Conservation (phyloP, 37 sponge, comb jelly and placozoan species). For the Cliona cf. orientalis region DNA sequence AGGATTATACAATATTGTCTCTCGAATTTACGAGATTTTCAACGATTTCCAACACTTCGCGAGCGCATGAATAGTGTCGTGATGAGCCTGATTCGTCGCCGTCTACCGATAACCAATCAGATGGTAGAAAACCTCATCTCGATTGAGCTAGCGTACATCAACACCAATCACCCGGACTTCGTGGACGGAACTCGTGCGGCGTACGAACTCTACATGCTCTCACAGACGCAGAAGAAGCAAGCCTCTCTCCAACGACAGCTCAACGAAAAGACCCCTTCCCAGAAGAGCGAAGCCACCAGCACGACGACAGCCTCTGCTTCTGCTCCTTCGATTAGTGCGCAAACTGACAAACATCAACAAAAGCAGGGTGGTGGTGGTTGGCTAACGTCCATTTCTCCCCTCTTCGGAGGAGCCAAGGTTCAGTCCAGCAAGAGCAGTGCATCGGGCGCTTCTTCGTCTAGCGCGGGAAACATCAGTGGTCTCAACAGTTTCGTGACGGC, state of each 20-base stretch:
- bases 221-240: conserved; percentile 41
- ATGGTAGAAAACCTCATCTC: conserved; percentile 97
- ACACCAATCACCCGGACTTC: conserved; percentile 99
- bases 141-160: conserved; percentile 98
- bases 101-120: conserved; percentile 84
- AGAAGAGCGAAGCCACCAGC: not conserved
- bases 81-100: conserved; percentile 72
- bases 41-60: conserved; percentile 89
- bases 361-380: no score
- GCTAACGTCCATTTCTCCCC: no score
- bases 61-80: conserved; percentile 83
- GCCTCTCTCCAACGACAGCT: not conserved
- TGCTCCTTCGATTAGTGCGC: not conserved
- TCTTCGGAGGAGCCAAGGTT: no score
- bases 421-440: no score
- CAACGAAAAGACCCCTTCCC: not conserved
- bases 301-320: not conserved
- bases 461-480: not conserved
- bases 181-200: conserved; percentile 86
- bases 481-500: not conserved
- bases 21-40: conserved; percentile 77
- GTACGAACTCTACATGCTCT: conserved; percentile 75
- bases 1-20: conserved; percentile 88
- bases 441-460: no score
- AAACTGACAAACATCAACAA: not conserved